phyloP scores from a whole-genome alignment of 2,888 invertebrate species.

The Leptura quadrifasciata region DNA sequence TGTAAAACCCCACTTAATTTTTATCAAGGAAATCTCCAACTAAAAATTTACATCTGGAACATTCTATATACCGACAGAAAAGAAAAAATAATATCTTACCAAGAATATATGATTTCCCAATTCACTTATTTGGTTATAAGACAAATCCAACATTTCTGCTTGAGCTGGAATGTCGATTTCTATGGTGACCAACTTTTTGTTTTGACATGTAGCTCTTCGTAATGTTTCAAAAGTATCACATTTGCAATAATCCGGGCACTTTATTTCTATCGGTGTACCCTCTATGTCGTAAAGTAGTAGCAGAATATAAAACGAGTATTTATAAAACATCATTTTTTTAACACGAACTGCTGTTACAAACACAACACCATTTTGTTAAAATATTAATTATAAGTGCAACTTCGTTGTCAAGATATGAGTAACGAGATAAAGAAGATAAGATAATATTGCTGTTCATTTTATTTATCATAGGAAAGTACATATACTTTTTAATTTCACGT shows the following conservation, averaged over 20 bases:
- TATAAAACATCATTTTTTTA: conserved; percentile 28
- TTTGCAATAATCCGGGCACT: conserved; percentile 77
- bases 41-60: background rate
- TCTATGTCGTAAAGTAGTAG: conserved; percentile 44
- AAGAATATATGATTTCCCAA: conserved; percentile 79
- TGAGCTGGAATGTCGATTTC: conserved; percentile 77
- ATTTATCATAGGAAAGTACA: conserved; percentile 23
- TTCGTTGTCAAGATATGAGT: conserved; percentile 10
- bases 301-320: conserved; percentile 33
- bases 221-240: conserved; percentile 76
- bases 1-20: background rate
- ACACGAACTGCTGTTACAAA: background rate
- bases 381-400: background rate
- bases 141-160: conserved; percentile 78
- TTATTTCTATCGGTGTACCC: conserved; percentile 56
- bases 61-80: background rate
- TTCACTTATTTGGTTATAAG: conserved; percentile 79
- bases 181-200: conserved; percentile 77
- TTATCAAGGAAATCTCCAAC: background rate
- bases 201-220: conserved; percentile 76
- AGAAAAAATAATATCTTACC: conserved; percentile 71
- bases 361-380: conserved; percentile 6
- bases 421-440: conserved; percentile 23
- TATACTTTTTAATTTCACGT: background rate
- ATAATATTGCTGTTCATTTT: conserved; percentile 11